Evolutionary conservation across 2,888 invertebrate species (phyloP).

Genomic region (Eupeodes luniger): DNA sequence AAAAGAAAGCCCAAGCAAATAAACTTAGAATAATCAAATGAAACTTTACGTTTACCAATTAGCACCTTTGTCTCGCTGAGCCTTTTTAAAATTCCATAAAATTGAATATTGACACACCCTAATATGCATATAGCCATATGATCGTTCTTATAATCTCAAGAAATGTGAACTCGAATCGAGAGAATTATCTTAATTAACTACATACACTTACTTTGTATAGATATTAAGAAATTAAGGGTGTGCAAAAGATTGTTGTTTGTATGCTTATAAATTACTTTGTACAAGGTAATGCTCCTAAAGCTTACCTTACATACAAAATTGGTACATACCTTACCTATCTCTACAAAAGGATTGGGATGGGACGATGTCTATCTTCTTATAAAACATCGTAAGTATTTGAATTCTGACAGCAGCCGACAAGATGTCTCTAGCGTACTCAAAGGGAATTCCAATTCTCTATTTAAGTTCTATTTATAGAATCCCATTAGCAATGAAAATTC

Average conservation of each 20-base stretch:
- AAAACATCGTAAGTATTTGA: neutral
- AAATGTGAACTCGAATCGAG: constrained; percentile 32
- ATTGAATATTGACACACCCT: too few relatives aligned
- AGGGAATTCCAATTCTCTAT: constrained; percentile 37
- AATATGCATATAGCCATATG: too few relatives aligned
- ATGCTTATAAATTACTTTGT: too few relatives aligned
- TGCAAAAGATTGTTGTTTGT: neutral
- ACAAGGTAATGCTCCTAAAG: neutral
- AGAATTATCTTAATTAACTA: constrained; percentile 63
- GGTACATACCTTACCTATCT: too few relatives aligned
- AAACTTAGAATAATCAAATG: too few relatives aligned
- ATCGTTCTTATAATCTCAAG: constrained; percentile 26
- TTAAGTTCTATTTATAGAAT: constrained; percentile 34
- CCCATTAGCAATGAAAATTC: constrained; percentile 38
- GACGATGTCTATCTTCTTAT: neutral
- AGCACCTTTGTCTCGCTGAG: too few relatives aligned
- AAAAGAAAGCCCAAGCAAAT: too few relatives aligned
- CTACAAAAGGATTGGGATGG: too few relatives aligned
- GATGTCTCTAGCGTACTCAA: constrained; percentile 21
- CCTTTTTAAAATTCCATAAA: too few relatives aligned
- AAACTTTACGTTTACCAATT: too few relatives aligned
- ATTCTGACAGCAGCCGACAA: constrained; percentile 15
- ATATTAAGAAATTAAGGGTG: constrained; percentile 1
- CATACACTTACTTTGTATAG: constrained; percentile 58
- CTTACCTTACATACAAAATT: neutral